Conservation (phyloP, 2,113 vertebrate species). For the Promerops cafer region DNA sequence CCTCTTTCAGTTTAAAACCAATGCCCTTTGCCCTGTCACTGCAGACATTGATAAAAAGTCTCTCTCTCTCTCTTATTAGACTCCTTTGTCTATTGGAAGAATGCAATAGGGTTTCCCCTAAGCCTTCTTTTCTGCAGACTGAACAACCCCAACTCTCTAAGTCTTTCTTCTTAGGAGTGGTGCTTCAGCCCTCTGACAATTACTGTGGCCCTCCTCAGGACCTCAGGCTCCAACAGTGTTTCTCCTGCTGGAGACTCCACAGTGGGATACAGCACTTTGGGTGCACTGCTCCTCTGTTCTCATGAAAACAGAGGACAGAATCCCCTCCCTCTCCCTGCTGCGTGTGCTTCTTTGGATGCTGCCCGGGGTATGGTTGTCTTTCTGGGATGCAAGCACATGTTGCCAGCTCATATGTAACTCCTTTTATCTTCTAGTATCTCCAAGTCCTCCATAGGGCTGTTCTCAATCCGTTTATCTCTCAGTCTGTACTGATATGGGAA, state of each 20-base stretch:
- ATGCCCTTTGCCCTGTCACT: neutral
- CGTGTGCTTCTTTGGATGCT: neutral
- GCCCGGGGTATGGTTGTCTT: neutral
- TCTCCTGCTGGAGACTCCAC: neutral
- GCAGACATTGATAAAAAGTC: neutral
- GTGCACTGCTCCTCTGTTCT: neutral
- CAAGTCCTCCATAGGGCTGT: neutral
- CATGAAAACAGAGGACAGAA: neutral
- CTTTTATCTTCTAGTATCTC: neutral
- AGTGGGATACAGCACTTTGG: neutral
- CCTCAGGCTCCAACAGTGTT: neutral
- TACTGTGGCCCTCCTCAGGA: neutral
- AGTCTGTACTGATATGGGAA: neutral
- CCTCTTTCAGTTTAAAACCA: neutral
- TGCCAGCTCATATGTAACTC: neutral
- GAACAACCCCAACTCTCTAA: neutral
- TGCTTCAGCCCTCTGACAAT: neutral
- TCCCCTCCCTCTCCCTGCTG: fast-evolving
- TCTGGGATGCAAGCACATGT: fast-evolving
- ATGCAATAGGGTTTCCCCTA: neutral
- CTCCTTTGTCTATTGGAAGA: neutral
- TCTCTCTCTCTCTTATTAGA: neutral
- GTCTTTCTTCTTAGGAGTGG: neutral
- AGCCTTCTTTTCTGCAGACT: neutral
- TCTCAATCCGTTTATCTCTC: neutral